Base-by-base conservation (phyloP, 2,797 vertebrate species). In the Delichon dasypus region DNA sequence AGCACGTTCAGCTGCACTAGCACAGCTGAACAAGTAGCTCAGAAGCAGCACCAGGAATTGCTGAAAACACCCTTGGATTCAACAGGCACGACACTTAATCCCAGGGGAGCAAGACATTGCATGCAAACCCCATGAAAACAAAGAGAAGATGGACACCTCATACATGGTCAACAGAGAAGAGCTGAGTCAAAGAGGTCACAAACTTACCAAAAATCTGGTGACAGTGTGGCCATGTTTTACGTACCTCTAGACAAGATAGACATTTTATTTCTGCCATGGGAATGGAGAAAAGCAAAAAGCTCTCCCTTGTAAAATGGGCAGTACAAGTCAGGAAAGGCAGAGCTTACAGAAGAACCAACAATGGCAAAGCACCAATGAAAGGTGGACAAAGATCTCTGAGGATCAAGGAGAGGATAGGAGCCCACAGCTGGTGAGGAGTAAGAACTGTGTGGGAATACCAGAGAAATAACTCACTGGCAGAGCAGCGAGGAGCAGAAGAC, bases 11-110 rank as follows among this genome's bases (percentile, higher is more conserved):
- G 81, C 81, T 83, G 84, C 57, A 47, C 53, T 13, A 32, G 64
- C 77, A 92, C 57, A 91, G 65, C 82, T 74, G 91, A 90, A 67
- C 54, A 54, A 90, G 84, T 30, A 62, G 71, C 87, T 90, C 84
- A 68, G 79, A 64, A 91, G 61, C 73, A 86, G 77, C 79, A 90
- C 88, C 76, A 77, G 68, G 57, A 62, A 34, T 81, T 82, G 74
- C 57, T 27, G 53, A 64, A 79, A 89, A 88, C 53, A 77, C 36
- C 58, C 36, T 88, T 0, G 0, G 53, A 83, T 89, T 68, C 87
- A 89, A 82, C 54, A 92, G 84, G 68, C 57, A 47, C 4, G 44
- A 40, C 65, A 30, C 57, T 53, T 13, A 40, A 58, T 62, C 71
- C 70, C 54, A 58, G 54, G 44, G 51, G 68, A 87, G 42, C 50